Base-by-base conservation (phyloP, 2,113 vertebrate species). In the Phalacrocorax carbo region DNA sequence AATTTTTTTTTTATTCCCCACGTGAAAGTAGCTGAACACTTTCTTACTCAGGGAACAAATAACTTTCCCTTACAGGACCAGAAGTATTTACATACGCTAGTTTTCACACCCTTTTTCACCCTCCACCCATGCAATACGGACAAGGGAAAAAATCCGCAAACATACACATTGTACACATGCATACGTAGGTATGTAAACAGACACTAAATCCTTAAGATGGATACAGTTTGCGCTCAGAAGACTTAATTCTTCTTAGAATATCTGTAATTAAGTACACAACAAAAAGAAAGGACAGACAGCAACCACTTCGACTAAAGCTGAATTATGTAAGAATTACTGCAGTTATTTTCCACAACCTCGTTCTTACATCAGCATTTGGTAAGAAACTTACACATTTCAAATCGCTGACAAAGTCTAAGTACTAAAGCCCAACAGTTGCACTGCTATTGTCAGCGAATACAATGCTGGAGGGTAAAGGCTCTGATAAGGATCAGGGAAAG, bases 371-470 rank as follows among this genome's bases (percentile, higher is more conserved):
- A 94, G 86, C 61, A 30, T 55, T 87, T 48, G 22, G 30, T 85
- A 83, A 90, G 87, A 90, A 95, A 94, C 49, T 82, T 93, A 66
- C 75, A 93, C 6, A 15, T 77, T 94, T 95, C 89, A 90, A 66
- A 77, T 15, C 60, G 65, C 78, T 55, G 75, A 80, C 77, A 72
- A 94, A 92, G 86, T 6, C 76, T 7, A 54, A 71, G 68, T 52
- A 82, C 0, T 5, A 86, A 90, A 86, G 70, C 62, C 54, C 93
- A 84, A 75, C 60, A 86, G 60, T 2, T 82, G 58, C 55, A 44
- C 30, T 20, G 60, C 88, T 84, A 84, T 86, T 94, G 72, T 88
- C 94, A 94, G 72, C 76, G 65, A 86, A 88, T 17, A 94, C 82
- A 96, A 83, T 80, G 54, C 27, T 55, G 46, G 65, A 58, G 38